These are phyloP conservation scores for Choristoneura rosaceana DNA, from an alignment of 2,888 invertebrate genomes.

Conservation along the genomic window DNA sequence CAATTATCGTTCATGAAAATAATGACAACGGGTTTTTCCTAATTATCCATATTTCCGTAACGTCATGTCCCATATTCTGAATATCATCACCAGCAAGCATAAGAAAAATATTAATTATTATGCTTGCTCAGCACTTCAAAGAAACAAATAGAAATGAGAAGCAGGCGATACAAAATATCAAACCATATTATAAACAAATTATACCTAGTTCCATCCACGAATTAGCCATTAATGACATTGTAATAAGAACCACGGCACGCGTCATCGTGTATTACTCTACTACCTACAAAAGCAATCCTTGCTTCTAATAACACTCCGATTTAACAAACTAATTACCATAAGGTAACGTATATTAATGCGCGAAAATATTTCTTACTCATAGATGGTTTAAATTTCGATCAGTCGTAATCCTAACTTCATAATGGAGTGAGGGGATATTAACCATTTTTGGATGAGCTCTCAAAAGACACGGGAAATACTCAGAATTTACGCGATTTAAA, in stretches of 20 bases:
- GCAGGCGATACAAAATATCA: not conserved
- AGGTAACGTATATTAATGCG: conserved; percentile 24
- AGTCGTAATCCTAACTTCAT: conserved; percentile 42
- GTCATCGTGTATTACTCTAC: too few relatives aligned
- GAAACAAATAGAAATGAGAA: not conserved
- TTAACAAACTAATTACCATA: conserved; percentile 32
- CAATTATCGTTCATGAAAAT: too few relatives aligned
- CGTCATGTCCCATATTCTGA: too few relatives aligned
- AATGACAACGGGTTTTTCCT: too few relatives aligned
- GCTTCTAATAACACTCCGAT: conserved; percentile 1
- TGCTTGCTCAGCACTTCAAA: not conserved
- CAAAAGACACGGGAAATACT: not conserved
- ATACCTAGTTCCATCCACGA: too few relatives aligned
- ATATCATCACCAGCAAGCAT: too few relatives aligned
- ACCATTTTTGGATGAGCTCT: conserved; percentile 26
- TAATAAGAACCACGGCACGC: too few relatives aligned
- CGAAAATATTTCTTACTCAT: conserved; percentile 37
- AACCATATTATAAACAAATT: not conserved
- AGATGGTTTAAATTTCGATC: conserved; percentile 43
- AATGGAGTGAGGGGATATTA: conserved; percentile 42
- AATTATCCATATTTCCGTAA: too few relatives aligned
- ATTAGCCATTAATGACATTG: too few relatives aligned
- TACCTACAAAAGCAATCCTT: not conserved
- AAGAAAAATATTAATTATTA: too few relatives aligned
- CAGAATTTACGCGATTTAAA: conserved; percentile 19